Evolutionary conservation across 2,888 invertebrate species (phyloP), one percentile per base, ranked within the genome.

Genomic region (Tyria jacobaeae): DNA sequence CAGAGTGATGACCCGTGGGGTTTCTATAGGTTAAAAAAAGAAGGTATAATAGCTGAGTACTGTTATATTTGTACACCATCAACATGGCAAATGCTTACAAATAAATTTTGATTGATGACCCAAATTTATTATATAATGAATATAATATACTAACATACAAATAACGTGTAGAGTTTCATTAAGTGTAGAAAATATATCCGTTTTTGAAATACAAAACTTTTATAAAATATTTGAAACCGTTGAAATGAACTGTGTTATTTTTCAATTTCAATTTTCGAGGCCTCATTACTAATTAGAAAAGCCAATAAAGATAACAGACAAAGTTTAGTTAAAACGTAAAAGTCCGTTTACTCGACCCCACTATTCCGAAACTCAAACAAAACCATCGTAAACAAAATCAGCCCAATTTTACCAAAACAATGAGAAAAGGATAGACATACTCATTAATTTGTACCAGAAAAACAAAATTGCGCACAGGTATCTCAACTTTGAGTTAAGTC

Each of bases 391-490:
- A 75, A 75, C 71, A 71, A 68, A 77, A 75, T 71, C 66, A 64
- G 55, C 59, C 60, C 27, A 71, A 70, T 57, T 70, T 67, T 58
- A 54, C 53, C 25, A 75, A 77, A n/a, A 77, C 75, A 76, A 62
- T 61, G 66, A 55, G 60, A 57, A 65, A 68, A 70, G 70, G 71
- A 69, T 67, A 59, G 60, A 60, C 68, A 53, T 44, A 62, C 62
- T 76, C 78, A 75, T 75, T 76, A 78, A 77, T 78, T 75, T 72
- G 65, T 59, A 59, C 68, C 62, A 63, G 64, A 76, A 78, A 78
- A 72, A 77, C 62, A 56, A 48, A 63, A 56, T 64, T 57, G 15
- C 15, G 58, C 60, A 60, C 59, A 68, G 21, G 58, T 61, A 58
- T 57, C 57, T 58, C 54, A 62, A 57, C 55, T 53, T 52, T 39